Evolutionary conservation across 2,113 vertebrate genomes (phyloP).

Genomic region (Planiliza haematocheilus): DNA sequence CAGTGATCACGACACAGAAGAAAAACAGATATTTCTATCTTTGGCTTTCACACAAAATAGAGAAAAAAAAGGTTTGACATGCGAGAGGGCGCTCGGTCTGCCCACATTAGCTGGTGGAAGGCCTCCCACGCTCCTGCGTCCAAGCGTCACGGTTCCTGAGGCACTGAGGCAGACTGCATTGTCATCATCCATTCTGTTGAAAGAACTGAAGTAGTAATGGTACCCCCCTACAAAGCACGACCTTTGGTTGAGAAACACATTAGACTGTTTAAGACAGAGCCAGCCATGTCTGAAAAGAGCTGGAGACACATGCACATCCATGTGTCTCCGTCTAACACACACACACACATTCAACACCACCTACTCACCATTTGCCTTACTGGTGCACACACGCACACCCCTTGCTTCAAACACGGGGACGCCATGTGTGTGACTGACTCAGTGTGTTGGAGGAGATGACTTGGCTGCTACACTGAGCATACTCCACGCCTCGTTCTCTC

Average conservation of each 20-base stretch:
- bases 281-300: neutral
- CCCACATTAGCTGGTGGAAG: neutral
- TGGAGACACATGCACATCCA: slow-evolving; percentile 40
- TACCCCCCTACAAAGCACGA: no score
- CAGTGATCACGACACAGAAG: neutral
- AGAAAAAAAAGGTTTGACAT: no score
- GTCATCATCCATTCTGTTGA: slow-evolving; percentile 6
- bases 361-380: slow-evolving; percentile 4
- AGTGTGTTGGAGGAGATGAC: slow-evolving; percentile 4
- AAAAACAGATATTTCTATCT: neutral
- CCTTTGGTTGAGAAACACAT: no score
- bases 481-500: slow-evolving; percentile 40
- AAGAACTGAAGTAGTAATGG: neutral
- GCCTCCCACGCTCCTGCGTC: slow-evolving; percentile 7
- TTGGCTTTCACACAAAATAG: neutral
- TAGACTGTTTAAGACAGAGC: no score
- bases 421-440: slow-evolving; percentile 41
- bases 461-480: slow-evolving; percentile 16
- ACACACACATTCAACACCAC: slow-evolving; percentile 5
- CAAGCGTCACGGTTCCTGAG: neutral
- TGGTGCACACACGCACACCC: neutral
- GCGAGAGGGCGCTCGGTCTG: neutral
- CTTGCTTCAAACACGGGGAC: neutral
- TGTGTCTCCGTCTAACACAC: slow-evolving; percentile 3
- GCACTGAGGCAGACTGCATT: neutral